Conservation (phyloP, 2,113 vertebrate genomes). For the Tupaia tana region DNA sequence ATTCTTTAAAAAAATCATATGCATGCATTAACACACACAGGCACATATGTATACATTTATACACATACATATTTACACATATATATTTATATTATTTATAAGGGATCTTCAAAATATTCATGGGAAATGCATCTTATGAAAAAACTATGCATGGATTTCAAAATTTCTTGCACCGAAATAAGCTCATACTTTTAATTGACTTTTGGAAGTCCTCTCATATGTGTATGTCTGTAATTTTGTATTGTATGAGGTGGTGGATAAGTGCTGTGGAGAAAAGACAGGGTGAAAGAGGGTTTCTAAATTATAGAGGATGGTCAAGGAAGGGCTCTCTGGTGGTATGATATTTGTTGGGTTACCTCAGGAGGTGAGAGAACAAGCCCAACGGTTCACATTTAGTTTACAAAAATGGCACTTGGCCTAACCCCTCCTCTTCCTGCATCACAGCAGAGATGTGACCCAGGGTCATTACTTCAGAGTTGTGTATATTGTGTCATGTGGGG, state of each 20-base stretch:
- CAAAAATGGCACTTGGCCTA: background rate
- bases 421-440: background rate
- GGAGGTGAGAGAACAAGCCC: background rate
- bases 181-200: no score
- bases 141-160: no score
- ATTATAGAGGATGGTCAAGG: background rate
- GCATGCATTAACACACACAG: background rate
- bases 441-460: background rate
- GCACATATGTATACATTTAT: background rate
- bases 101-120: no score
- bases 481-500: no score
- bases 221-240: background rate
- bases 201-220: no score
- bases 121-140: no score
- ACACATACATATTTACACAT: no score
- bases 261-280: background rate
- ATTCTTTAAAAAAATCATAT: no score
- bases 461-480: background rate
- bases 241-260: background rate
- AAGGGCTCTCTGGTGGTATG: background rate
- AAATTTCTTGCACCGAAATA: no score
- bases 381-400: background rate
- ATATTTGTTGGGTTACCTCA: background rate
- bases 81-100: background rate
- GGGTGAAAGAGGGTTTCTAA: background rate